Evolutionary conservation across 2,888 invertebrate genomes (phyloP), one percentile per base, ranked within the genome.

Genomic region (Sphaerophoria taeniata): DNA sequence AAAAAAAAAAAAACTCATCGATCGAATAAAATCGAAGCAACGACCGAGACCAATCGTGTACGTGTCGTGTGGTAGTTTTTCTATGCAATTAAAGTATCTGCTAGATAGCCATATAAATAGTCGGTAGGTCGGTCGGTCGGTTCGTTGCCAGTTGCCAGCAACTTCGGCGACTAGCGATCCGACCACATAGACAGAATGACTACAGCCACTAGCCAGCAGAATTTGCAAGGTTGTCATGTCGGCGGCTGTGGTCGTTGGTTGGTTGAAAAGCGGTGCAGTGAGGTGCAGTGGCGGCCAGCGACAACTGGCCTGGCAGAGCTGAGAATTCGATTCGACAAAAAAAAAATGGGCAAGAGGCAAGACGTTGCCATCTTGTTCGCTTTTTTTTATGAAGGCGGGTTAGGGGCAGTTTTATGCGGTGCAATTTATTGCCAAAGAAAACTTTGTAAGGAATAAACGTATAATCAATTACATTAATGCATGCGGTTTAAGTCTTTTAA

Each of bases 161-260:
- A 75, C 65, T 69, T 65, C 33, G 45, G 61, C 47, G 24, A 24
- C 24, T 24, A 24, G 24, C 24, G 24, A 24, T 24, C 51, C 56
- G 80, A 80, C 85, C 76, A 81, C 85, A 76, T 85, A 85, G 85
- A 85, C 85, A 77, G 70, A 81, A 60, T 73, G 85, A 77, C 85
- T 81, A 72, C 81, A 58, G 24, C 24, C 24, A 24, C 72, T 80
- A 70, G 55, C 24, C 24, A 24, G 76, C 84, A 70, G 55, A 77
- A 67, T 77, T 58, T 71, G 58, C 82, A 79, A 83, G 78, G 78
- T 78, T 83, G 82, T 73, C 70, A 47, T 24, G 51, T 36, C 51
- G 36, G 16, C 16, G 16, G 24, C 0, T 24, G 65, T 33, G 65
- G 14, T 34, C 0, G 34, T n/a, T 11, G 14, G 9, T 34, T 2